Conservation (phyloP, 2,113 vertebrate species). For the Ceyx margarethae region DNA sequence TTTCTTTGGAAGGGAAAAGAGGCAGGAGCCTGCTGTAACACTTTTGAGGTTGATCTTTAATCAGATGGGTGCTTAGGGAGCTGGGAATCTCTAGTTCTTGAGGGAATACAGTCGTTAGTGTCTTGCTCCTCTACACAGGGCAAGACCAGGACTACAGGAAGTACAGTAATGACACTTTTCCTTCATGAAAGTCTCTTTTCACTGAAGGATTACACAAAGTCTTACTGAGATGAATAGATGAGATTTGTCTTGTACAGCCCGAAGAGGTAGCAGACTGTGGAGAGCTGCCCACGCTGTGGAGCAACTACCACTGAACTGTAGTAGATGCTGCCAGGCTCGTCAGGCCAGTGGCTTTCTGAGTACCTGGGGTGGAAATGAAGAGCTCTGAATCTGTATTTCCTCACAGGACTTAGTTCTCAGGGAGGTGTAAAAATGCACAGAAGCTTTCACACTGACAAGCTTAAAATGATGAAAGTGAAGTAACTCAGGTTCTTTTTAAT, state of each 20-base stretch:
- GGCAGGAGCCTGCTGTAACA: not conserved
- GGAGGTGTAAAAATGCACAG: not conserved
- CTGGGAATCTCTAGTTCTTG: not conserved
- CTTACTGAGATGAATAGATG: not conserved
- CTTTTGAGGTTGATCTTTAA: not conserved
- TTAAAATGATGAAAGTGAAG: not conserved
- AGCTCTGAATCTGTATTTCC: not conserved
- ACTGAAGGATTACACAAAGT: not conserved
- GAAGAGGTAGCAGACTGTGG: not conserved
- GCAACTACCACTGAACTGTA: not conserved
- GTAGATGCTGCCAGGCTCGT: not conserved
- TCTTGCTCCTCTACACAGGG: not conserved
- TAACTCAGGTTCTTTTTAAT: not conserved
- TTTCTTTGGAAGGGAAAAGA: not conserved
- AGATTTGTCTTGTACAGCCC: conserved; percentile 4
- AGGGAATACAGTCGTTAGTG: not conserved
- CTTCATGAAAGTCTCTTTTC: not conserved
- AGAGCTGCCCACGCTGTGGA: not conserved
- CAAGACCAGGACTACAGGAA: not conserved
- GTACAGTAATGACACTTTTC: not conserved
- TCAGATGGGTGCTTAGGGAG: not conserved
- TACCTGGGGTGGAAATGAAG: not conserved
- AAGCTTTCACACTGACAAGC: not conserved
- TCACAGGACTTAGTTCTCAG: not conserved
- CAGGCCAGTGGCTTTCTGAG: not conserved